Percentiles rank a stretch among this genome's conserved stretches.
phyloP scores from a whole-genome alignment of 2,113 vertebrate genomes.

The Ginglymostoma cirratum region DNA sequence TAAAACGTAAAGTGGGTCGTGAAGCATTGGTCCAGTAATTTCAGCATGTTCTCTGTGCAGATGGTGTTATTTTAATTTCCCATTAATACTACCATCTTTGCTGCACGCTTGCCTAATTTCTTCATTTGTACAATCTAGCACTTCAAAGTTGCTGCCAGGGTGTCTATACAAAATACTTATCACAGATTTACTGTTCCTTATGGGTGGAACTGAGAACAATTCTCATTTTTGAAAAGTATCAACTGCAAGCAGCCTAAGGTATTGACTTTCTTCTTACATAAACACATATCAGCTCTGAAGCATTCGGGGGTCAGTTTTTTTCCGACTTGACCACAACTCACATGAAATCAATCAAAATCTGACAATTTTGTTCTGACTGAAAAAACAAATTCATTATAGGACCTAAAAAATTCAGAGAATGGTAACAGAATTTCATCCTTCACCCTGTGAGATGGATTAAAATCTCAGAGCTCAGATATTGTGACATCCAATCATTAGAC shows the following conservation, averaged over 20 bases:
- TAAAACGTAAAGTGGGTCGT: too few relatives aligned
- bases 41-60: too few relatives aligned
- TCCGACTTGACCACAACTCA: neutral
- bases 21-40: too few relatives aligned
- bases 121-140: too few relatives aligned
- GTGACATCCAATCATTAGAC: neutral
- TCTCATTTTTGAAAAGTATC: neutral
- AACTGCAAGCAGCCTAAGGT: neutral
- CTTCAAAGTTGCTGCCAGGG: too few relatives aligned
- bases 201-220: too few relatives aligned
- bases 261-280: neutral
- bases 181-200: too few relatives aligned
- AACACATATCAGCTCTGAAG: neutral
- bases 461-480: neutral
- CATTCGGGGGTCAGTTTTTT: neutral
- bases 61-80: too few relatives aligned
- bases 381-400: neutral
- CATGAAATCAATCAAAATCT: neutral
- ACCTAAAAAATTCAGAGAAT: neutral
- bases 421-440: neutral
- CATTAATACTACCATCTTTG: too few relatives aligned
- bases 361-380: neutral
- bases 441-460: neutral
- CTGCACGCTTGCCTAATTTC: too few relatives aligned
- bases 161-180: too few relatives aligned